A percentile compares a stretch with the other conserved stretches of the same genome.
phyloP scores from a whole-genome alignment of 2,113 vertebrate species.

The Sylvietta virens region DNA sequence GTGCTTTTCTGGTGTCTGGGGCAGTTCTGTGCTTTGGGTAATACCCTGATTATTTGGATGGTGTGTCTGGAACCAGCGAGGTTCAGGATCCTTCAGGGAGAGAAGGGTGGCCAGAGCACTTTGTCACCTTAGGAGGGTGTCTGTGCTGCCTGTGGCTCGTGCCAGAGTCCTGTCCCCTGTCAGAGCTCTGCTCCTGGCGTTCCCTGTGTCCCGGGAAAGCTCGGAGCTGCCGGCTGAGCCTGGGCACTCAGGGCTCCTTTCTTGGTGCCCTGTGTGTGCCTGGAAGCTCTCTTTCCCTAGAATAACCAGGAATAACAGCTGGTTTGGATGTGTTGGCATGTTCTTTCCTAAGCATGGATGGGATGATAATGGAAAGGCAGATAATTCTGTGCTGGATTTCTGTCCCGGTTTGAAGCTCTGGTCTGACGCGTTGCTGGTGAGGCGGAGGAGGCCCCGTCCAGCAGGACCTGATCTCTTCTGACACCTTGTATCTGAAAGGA shows the following conservation, averaged over 20 bases:
- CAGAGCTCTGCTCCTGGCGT: fast-evolving
- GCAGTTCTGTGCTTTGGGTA: neutral
- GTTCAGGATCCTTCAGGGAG: neutral
- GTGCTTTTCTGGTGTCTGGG: neutral
- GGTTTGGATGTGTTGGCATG: neutral
- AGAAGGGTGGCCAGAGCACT: neutral
- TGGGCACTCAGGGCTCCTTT: neutral
- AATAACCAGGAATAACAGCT: neutral
- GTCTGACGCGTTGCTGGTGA: neutral
- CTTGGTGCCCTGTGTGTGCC: fast-evolving
- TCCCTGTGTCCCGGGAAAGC: fast-evolving
- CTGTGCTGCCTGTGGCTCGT: neutral
- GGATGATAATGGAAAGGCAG: neutral
- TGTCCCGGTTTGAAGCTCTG: neutral
- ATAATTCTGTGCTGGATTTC: neutral
- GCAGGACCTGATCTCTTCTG: neutral
- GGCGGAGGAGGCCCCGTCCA: neutral
- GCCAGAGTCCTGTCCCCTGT: neutral
- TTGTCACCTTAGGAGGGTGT: neutral
- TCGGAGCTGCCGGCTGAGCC: fast-evolving
- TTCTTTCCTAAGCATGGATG: neutral
- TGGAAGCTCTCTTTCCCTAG: neutral
- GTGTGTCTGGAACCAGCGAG: neutral
- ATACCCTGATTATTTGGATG: too few relatives aligned
- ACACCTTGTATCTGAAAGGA: neutral